Conservation (phyloP, 2,888 invertebrate genomes). For the Drosophila fulvimacula region DNA sequence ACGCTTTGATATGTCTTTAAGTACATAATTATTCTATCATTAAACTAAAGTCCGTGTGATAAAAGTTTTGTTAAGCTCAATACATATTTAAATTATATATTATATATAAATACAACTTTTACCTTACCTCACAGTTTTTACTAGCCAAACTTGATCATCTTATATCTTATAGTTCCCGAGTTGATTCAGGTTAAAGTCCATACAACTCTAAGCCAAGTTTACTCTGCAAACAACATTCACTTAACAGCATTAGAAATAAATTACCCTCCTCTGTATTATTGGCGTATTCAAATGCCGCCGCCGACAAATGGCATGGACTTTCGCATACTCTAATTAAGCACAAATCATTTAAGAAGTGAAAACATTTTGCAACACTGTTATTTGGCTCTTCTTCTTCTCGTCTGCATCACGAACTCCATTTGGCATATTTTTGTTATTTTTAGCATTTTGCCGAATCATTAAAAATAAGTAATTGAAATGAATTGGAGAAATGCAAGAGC, state of each 20-base stretch:
- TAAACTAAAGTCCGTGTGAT: too few relatives aligned
- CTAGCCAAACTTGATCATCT: background rate
- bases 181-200: background rate
- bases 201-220: background rate
- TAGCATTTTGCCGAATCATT: conserved; percentile 43
- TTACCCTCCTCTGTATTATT: background rate
- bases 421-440: conserved; percentile 26
- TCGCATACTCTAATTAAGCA: conserved; percentile 14
- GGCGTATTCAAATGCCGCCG: background rate
- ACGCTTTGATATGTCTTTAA: background rate
- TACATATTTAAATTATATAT: too few relatives aligned
- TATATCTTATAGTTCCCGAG: too few relatives aligned
- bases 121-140: too few relatives aligned
- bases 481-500: conserved; percentile 46
- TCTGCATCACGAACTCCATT: background rate
- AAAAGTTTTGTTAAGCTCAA: too few relatives aligned
- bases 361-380: conserved; percentile 34
- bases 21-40: too few relatives aligned
- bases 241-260: background rate
- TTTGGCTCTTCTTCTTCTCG: background rate
- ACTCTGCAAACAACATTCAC: background rate
- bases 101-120: too few relatives aligned
- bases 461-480: conserved; percentile 55
- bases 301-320: conserved; percentile 3
- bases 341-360: conserved; percentile 39